Conservation (phyloP, 1,140 invertebrate genomes). For the Dufourea novaeangliae region DNA sequence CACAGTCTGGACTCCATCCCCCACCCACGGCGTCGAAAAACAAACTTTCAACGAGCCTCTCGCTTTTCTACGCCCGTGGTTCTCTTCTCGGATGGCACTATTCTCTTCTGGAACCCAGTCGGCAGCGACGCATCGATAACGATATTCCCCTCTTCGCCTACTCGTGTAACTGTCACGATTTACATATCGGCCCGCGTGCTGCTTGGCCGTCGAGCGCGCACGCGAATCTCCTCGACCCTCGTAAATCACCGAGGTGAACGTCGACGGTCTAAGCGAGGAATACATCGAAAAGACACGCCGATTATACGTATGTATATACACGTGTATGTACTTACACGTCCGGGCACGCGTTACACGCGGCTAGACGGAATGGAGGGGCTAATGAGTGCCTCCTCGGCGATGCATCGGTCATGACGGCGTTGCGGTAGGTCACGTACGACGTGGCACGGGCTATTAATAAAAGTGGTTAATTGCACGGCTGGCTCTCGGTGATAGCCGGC, state of each 20-base stretch:
- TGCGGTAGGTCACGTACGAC: conserved; percentile 1
- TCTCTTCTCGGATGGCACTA: background rate
- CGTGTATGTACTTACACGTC: too few relatives aligned
- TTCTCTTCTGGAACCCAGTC: too few relatives aligned
- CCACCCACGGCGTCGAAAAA: background rate
- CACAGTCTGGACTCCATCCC: background rate
- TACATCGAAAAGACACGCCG: too few relatives aligned
- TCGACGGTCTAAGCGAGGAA: too few relatives aligned
- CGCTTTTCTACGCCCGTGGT: background rate
- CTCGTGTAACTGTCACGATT: conserved; percentile 42
- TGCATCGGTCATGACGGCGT: conserved; percentile 27
- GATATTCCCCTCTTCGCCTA: conserved; percentile 25
- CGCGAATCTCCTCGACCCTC: conserved; percentile 10
- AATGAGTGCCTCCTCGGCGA: conserved; percentile 33
- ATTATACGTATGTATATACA: too few relatives aligned
- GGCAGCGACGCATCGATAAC: conserved; percentile 15
- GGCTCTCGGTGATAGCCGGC: background rate
- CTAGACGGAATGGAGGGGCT: background rate
- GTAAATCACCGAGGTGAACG: conserved; percentile 19
- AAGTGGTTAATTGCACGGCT: conserved; percentile 32
- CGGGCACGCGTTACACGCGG: conserved; percentile 19
- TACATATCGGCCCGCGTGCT: conserved; percentile 25
- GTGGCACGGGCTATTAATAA: conserved; percentile 44
- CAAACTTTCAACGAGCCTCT: conserved; percentile 21
- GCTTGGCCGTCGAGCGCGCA: conserved; percentile 3